These are phyloP conservation scores for Cerceris rybyensis DNA, from an alignment of 2,888 invertebrate genomes.

Conservation along the genomic window DNA sequence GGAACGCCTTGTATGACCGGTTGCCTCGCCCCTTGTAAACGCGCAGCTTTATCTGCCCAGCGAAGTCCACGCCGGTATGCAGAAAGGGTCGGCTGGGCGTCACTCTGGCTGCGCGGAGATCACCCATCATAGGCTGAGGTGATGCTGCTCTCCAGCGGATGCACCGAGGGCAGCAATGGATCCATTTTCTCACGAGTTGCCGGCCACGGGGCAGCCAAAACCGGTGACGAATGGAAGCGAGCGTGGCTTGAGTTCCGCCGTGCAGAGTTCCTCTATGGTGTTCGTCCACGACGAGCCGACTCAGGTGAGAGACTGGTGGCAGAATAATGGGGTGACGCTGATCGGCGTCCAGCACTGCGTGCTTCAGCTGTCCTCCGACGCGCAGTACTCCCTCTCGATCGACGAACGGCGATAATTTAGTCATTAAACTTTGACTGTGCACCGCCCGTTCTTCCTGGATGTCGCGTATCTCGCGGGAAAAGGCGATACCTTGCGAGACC, in stretches of 20 bases:
- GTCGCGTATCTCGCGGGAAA: neutral
- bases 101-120: too few species aligned
- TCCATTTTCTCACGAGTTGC: too few species aligned
- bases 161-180: too few species aligned
- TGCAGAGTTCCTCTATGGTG: neutral
- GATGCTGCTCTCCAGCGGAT: too few species aligned
- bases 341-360: slow-evolving; percentile 2
- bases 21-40: slow-evolving; percentile 1
- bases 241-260: slow-evolving; percentile 13
- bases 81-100: too few species aligned
- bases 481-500: neutral
- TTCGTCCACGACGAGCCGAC: neutral
- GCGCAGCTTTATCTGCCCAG: slow-evolving; percentile 15
- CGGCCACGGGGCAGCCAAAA: too few species aligned
- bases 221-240: too few species aligned
- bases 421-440: neutral
- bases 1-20: slow-evolving; percentile 7
- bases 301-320: neutral
- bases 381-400: neutral
- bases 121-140: too few species aligned
- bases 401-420: neutral
- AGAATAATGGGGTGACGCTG: slow-evolving; percentile 1
- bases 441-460: neutral
- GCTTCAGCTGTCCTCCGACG: neutral
- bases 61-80: too few species aligned